Conservation (phyloP, 1,140 invertebrate genomes). For the Limonius californicus region DNA sequence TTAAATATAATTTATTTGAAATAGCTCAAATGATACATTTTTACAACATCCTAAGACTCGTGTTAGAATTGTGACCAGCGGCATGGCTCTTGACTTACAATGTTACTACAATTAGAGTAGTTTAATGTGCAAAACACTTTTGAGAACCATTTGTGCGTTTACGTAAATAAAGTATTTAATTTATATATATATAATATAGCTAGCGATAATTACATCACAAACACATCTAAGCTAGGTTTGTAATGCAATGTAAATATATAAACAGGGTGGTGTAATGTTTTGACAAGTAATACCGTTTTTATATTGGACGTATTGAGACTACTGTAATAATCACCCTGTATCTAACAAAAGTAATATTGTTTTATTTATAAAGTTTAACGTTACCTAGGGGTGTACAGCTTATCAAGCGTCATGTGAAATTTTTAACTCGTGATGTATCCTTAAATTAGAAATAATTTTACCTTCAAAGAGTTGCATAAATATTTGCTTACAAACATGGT, state of each 20-base stretch:
- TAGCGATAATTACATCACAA: conserved; percentile 20
- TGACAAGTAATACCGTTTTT: conserved; percentile 26
- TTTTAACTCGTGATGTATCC: too few species aligned
- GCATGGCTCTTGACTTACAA: conserved; percentile 36
- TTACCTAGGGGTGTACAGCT: not conserved
- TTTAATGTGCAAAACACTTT: conserved; percentile 39
- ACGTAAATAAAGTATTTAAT: conserved; percentile 23
- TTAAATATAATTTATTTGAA: conserved; percentile 3
- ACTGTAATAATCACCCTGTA: conserved; percentile 19
- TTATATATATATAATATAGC: conserved; percentile 22
- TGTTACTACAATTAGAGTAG: conserved; percentile 28
- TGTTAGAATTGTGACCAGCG: conserved; percentile 46
- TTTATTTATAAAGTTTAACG: not conserved
- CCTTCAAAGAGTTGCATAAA: too few species aligned
- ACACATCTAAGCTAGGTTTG: conserved; percentile 13
- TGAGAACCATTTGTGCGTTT: conserved; percentile 27
- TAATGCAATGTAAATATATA: conserved; percentile 28
- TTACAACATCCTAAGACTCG: conserved; percentile 15
- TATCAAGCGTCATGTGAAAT: too few species aligned
- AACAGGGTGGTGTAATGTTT: conserved; percentile 19
- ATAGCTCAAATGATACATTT: conserved; percentile 11
- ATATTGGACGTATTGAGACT: conserved; percentile 9
- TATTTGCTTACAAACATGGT: too few species aligned
- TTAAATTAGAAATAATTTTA: too few species aligned
- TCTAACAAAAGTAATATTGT: not conserved